Conservation (phyloP, 1,140 invertebrate species). For the Scaptomyza pallida region DNA sequence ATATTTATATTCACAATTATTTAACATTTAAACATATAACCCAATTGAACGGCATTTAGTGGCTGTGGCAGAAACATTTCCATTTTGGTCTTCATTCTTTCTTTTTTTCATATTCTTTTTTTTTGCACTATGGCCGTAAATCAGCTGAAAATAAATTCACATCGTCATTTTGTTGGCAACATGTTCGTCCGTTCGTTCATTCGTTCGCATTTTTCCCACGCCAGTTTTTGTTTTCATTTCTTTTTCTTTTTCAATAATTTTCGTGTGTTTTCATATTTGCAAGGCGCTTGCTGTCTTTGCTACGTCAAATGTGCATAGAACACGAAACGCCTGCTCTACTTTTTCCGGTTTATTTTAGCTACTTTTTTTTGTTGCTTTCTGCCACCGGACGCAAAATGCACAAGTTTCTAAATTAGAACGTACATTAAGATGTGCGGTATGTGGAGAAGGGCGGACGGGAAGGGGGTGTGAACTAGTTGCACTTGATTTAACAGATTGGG, state of each 20-base stretch:
- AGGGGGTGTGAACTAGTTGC: neutral
- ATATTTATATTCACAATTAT: conserved; percentile 53
- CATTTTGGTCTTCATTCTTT: neutral
- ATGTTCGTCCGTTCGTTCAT: conserved; percentile 57
- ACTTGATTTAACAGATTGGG: conserved; percentile 45
- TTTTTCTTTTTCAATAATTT: conserved; percentile 17
- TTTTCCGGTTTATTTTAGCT: conserved; percentile 70
- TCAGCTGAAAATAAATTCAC: conserved; percentile 65
- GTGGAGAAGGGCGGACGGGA: too few species aligned
- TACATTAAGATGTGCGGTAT: neutral
- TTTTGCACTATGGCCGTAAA: conserved; percentile 11
- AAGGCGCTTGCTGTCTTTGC: conserved; percentile 6
- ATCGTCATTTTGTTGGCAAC: conserved; percentile 71
- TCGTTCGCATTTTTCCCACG: conserved; percentile 68
- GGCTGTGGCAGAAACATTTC: conserved; percentile 15
- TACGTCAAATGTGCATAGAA: conserved; percentile 57
- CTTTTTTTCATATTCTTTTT: too few species aligned
- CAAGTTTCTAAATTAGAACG: conserved; percentile 21
- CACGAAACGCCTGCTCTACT: conserved; percentile 66
- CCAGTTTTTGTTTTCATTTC: conserved; percentile 6
- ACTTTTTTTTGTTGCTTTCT: neutral
- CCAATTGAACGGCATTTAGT: conserved; percentile 23
- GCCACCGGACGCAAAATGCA: conserved; percentile 25
- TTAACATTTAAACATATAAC: conserved; percentile 45
- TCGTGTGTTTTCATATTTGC: conserved; percentile 53